phyloP scores from a whole-genome alignment of 2,888 invertebrate genomes.

The Bombylius discolor region DNA sequence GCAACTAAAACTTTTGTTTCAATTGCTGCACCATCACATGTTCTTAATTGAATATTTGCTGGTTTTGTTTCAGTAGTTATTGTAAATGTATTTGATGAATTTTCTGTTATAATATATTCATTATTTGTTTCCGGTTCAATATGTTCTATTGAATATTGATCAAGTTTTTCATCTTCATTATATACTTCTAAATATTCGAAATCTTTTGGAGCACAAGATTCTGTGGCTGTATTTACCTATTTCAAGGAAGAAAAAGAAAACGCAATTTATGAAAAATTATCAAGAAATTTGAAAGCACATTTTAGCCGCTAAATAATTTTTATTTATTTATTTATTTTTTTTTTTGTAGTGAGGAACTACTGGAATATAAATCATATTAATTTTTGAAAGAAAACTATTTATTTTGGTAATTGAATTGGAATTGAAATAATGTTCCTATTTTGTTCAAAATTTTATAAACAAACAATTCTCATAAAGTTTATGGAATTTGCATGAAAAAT shows the following conservation, averaged over 20 bases:
- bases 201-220: conserved; percentile 17
- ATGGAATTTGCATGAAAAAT: no score
- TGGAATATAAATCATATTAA: no score
- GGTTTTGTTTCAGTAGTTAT: conserved; percentile 22
- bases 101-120: conserved; percentile 32
- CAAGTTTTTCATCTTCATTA: conserved; percentile 30
- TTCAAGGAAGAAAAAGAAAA: neutral
- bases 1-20: neutral
- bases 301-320: no score
- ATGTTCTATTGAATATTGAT: conserved; percentile 30
- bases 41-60: conserved; percentile 14
- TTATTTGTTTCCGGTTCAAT: conserved; percentile 25
- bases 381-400: no score
- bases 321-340: no score
- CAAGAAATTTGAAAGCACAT: no score
- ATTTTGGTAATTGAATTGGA: no score
- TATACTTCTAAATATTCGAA: conserved; percentile 33
- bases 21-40: neutral
- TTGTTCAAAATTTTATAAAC: no score
- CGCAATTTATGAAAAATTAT: no score
- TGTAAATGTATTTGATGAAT: conserved; percentile 17
- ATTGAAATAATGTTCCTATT: no score
- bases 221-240: conserved; percentile 17
- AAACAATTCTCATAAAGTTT: no score
- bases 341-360: no score